Evolutionary conservation across 2,888 invertebrate genomes (phyloP).

Genomic region (Polydrusus cervinus): DNA sequence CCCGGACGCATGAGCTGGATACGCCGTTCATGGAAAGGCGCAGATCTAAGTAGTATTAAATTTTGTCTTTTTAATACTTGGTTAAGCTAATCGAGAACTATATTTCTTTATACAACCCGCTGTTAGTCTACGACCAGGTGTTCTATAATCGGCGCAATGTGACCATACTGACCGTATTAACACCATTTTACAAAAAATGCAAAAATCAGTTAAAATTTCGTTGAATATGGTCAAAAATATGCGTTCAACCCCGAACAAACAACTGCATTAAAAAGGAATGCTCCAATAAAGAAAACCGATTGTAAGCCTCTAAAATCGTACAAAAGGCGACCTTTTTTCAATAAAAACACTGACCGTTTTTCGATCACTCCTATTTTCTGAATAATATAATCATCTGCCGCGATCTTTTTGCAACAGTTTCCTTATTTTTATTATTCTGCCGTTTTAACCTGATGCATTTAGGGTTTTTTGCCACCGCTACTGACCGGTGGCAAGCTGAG

Average conservation of each 20-base stretch:
- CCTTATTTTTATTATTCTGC: conserved; percentile 59
- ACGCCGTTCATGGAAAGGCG: too few relatives aligned
- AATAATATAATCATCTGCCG: conserved; percentile 65
- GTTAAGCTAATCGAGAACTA: too few relatives aligned
- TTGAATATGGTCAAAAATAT: conserved; percentile 38
- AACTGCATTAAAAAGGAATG: conserved; percentile 45
- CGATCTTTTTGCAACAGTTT: conserved; percentile 63
- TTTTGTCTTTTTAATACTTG: too few relatives aligned
- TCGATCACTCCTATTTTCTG: conserved; percentile 66
- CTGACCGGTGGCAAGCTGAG: conserved; percentile 47
- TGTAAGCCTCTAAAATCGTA: conserved; percentile 64
- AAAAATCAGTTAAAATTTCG: conserved; percentile 37
- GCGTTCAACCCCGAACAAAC: conserved; percentile 39
- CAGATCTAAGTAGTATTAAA: too few relatives aligned
- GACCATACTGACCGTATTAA: background rate
- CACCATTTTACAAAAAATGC: conserved; percentile 14
- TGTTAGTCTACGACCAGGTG: background rate
- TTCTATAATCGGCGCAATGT: background rate
- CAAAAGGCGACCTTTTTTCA: conserved; percentile 61
- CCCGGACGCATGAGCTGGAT: too few relatives aligned
- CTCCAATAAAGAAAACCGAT: conserved; percentile 67
- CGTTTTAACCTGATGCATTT: conserved; percentile 45
- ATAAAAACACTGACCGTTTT: conserved; percentile 66
- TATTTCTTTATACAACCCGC: too few relatives aligned
- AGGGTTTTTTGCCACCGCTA: conserved; percentile 37